phyloP scores from a whole-genome alignment of 2,888 invertebrate genomes.

The Vesta saturnalis region DNA sequence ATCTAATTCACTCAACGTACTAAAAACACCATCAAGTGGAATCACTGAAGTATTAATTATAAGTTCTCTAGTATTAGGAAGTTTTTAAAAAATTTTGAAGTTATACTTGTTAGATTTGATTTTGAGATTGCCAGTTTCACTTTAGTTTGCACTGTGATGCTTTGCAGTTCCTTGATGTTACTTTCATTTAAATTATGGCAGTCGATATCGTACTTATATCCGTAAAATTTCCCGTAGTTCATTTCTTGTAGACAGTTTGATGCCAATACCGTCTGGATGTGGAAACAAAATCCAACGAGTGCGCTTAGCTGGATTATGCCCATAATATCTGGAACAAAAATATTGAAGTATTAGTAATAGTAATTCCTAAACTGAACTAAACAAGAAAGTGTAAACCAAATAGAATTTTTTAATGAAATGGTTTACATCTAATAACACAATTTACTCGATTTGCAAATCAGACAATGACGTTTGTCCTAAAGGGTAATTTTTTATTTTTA shows the following conservation, averaged over 20 bases:
- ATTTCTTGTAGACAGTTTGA: constrained; percentile 54
- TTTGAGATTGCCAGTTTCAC: constrained; percentile 52
- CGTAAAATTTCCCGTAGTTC: constrained; percentile 54
- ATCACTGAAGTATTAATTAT: constrained; percentile 45
- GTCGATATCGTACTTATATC: constrained; percentile 56
- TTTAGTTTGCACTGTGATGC: constrained; percentile 55
- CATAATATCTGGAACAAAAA: constrained; percentile 6
- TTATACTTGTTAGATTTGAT: constrained; percentile 48
- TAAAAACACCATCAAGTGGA: not conserved
- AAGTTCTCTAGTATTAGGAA: constrained; percentile 52
- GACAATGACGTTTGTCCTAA: no score
- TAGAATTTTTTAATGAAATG: no score
- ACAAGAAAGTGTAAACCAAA: no score
- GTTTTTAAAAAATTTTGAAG: constrained; percentile 49
- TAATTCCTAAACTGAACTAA: no score
- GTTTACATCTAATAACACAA: no score
- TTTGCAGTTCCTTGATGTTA: constrained; percentile 48
- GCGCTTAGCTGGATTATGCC: not conserved
- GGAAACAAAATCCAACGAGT: not conserved
- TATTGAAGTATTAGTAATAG: no score
- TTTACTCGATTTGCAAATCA: no score
- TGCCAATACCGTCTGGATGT: not conserved
- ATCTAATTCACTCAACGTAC: constrained; percentile 13
- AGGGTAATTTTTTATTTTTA: no score
- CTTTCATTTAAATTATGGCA: constrained; percentile 48